These are phyloP conservation scores for Hipposideros armiger DNA, from an alignment of 2,113 vertebrate genomes.

Conservation along the genomic window DNA sequence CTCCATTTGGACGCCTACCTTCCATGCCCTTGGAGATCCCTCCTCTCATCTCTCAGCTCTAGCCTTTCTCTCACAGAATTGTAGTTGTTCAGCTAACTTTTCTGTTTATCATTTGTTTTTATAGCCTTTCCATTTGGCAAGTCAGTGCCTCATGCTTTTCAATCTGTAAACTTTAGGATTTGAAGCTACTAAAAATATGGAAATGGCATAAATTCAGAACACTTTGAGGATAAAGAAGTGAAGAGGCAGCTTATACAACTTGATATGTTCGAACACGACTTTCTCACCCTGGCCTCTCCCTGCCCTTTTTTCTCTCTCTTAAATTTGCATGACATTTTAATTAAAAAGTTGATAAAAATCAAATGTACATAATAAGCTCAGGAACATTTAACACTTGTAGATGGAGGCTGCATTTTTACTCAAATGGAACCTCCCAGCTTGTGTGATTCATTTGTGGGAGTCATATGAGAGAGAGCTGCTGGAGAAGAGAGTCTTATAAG, in stretches of 20 bases:
- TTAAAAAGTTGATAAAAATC: slow-evolving; percentile 65
- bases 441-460: slow-evolving; percentile 5
- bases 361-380: background rate
- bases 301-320: slow-evolving; percentile 25
- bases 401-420: background rate
- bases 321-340: slow-evolving; percentile 65
- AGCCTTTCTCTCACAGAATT: background rate
- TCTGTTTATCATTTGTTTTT: slow-evolving; percentile 53
- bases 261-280: accelerated
- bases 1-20: accelerated
- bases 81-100: background rate
- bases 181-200: slow-evolving; percentile 41
- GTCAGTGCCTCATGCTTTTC: background rate
- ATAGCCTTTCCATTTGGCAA: background rate
- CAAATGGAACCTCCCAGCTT: background rate
- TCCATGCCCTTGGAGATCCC: background rate
- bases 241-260: background rate
- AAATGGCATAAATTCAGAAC: slow-evolving; percentile 35
- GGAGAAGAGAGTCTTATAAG: background rate
- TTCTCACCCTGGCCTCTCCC: background rate
- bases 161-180: background rate
- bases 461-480: background rate
- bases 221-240: background rate
- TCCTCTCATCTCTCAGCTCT: background rate
- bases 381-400: slow-evolving; percentile 43